Base-by-base conservation (phyloP, 2,888 invertebrate species). In the Oegoconia quadripuncta region DNA sequence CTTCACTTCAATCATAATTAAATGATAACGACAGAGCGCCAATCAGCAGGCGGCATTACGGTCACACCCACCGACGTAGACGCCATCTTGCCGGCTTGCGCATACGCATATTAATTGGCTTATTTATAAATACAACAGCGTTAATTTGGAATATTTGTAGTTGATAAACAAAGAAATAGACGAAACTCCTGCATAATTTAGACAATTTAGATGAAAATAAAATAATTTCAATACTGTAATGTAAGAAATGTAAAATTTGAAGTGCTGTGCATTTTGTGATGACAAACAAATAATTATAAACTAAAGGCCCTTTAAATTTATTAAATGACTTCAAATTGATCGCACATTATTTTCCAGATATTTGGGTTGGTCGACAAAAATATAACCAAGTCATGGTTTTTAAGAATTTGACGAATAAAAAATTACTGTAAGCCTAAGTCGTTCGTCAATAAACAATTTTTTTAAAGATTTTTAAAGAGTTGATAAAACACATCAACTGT, bases 31-130 rank as follows among this genome's bases (percentile, higher is more conserved):
- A 55, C 44, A 41, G 16, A 30, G 30, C 23, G 56, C 86, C 86
- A 84, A 86, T 86, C 74, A 68, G 67, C 64, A 57, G 48, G 42
- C 65, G 51, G 55, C 63, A 46, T 54, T 52, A 34, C 55, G 43
- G 50, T 59, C 56, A 77, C 86, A 59, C 86, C 86, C 84, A 79
- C 74, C 47, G 67, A 37, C n/a, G n/a, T n/a, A n/a, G n/a, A n/a
- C 72, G 84, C 84, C 86, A 84, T 86, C 62, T 80, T 81, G 69
- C 46, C 48, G 41, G 32, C 38, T 60, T 74, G 80, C 80, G 77
- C 67, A 50, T 42, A 68, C 63, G 75, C 76, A 69, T 64, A 64
- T 62, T 69, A 71, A 70, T 68, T 58, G 66, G 50, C 55, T 63
- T 54, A 11, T 34, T 33, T 22, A 62, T n/a, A n/a, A n/a, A n/a